phyloP scores from a whole-genome alignment of 92 coral and sea anemone species.

The Plumapathes pennacea region DNA sequence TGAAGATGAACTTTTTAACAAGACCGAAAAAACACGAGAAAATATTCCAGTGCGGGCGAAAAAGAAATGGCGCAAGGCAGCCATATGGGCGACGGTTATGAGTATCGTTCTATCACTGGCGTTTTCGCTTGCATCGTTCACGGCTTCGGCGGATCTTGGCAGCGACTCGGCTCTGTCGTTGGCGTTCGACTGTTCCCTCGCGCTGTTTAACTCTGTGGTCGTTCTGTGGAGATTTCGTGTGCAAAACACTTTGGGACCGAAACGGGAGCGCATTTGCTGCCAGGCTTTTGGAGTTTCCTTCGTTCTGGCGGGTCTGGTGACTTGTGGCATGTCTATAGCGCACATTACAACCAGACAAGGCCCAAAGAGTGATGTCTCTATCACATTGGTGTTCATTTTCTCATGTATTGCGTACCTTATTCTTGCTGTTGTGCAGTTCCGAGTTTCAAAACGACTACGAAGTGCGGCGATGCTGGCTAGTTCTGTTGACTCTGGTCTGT shows the following conservation, averaged over 20 bases:
- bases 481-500: slow-evolving; percentile 23
- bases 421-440: slow-evolving; percentile 10
- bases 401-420: slow-evolving; percentile 1
- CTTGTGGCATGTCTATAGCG: slow-evolving; percentile 20
- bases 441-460: slow-evolving; percentile 8
- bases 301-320: slow-evolving; percentile 7
- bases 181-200: slow-evolving; percentile 14
- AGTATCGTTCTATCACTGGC: slow-evolving; percentile 12
- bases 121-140: slow-evolving; percentile 13
- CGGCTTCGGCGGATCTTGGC: slow-evolving; percentile 1
- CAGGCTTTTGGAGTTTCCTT: slow-evolving; percentile 14
- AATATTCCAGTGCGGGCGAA: slow-evolving; percentile 8
- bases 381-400: not conserved
- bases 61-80: slow-evolving; percentile 26
- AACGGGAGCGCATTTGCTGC: slow-evolving; percentile 9
- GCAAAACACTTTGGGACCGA: slow-evolving; percentile 16
- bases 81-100: slow-evolving; percentile 29
- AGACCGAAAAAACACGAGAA: slow-evolving; percentile 13
- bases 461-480: slow-evolving; percentile 37
- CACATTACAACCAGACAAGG: slow-evolving; percentile 1
- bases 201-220: slow-evolving; percentile 7
- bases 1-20: slow-evolving; percentile 15
- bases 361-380: not conserved
- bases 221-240: slow-evolving; percentile 28
- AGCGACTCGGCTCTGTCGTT: slow-evolving; percentile 29